Evolutionary conservation across 2,113 vertebrate genomes (phyloP).

Genomic region (Pandion haliaetus): DNA sequence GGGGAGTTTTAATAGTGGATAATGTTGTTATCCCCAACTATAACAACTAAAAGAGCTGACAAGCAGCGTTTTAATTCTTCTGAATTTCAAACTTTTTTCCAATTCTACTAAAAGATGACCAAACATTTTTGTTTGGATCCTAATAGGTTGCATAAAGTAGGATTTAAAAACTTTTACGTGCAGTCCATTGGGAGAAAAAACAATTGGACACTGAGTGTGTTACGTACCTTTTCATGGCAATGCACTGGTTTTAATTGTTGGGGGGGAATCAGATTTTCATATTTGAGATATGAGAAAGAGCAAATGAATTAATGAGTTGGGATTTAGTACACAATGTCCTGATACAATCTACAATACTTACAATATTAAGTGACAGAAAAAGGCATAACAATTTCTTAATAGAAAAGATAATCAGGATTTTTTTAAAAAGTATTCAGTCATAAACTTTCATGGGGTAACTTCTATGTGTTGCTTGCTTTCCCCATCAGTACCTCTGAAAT

Average conservation of each 20-base stretch:
- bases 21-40: not conserved
- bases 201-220: not conserved
- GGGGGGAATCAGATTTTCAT: not conserved
- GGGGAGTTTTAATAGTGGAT: not conserved
- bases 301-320: not conserved
- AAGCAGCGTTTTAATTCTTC: not conserved
- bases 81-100: not conserved
- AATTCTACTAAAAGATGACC: not conserved
- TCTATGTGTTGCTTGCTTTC: not conserved
- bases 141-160: not conserved
- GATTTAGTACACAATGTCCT: not conserved
- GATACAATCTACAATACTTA: not conserved
- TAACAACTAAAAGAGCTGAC: not conserved
- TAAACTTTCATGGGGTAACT: not conserved
- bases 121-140: not conserved
- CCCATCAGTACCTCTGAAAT: not conserved
- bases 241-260: not conserved
- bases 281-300: not conserved
- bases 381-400: not conserved
- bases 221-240: not conserved
- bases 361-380: not conserved
- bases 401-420: not conserved
- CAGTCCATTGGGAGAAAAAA: not conserved
- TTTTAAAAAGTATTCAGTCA: not conserved
- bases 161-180: not conserved